Percentiles rank a stretch among this genome's conserved stretches.
Conservation (phyloP, 2,113 vertebrate species). For the Oreochromis aureus region DNA sequence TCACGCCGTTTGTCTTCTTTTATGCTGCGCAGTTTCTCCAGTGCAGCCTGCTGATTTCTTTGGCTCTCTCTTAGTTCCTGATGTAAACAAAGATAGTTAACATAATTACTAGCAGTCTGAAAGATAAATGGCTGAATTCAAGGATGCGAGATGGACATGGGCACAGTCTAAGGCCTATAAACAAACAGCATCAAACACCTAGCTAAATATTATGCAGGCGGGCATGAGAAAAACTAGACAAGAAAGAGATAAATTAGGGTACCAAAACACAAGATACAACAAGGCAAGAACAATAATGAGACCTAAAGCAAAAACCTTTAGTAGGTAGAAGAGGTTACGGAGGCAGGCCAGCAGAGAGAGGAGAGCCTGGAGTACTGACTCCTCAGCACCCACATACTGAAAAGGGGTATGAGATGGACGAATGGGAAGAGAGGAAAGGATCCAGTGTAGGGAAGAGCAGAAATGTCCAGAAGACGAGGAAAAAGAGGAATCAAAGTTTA, state of each 20-base stretch:
- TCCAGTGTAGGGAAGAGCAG: not conserved
- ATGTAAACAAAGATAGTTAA: not conserved
- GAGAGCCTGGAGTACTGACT: constrained; percentile 90
- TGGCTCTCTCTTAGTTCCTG: constrained; percentile 89
- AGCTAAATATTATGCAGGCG: not conserved
- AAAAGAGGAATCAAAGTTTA: not conserved
- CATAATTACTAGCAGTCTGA: not conserved
- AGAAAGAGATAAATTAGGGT: not conserved
- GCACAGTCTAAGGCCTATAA: not conserved
- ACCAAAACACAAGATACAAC: not conserved
- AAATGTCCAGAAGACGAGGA: not conserved
- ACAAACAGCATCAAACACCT: not conserved
- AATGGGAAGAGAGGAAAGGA: not conserved
- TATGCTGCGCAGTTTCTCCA: constrained; percentile 84
- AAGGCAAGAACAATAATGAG: constrained; percentile 26
- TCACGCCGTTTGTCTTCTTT: constrained; percentile 86
- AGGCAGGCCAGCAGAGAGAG: constrained; percentile 96
- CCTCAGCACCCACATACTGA: constrained; percentile 88
- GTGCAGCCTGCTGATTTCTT: constrained; percentile 81
- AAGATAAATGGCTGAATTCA: not conserved
- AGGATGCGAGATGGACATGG: not conserved
- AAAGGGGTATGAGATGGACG: constrained; percentile 73
- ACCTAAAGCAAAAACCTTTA: constrained; percentile 90
- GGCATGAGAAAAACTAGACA: not conserved
- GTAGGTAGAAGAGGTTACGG: constrained; percentile 96